Evolutionary conservation across 2,888 invertebrate genomes (phyloP).

Genomic region (Stenolophus ochropezus): DNA sequence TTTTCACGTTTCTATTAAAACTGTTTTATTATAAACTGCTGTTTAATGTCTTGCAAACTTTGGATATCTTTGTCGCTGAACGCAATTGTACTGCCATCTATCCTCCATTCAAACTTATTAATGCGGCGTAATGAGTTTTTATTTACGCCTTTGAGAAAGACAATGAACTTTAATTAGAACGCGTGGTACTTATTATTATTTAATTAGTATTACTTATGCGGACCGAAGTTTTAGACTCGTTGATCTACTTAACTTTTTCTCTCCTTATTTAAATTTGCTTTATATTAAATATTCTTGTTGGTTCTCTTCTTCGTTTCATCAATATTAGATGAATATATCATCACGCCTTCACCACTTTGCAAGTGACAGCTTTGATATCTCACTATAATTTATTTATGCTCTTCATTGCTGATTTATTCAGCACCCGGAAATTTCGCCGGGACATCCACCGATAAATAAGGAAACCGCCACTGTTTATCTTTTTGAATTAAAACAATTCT

Average conservation of each 20-base stretch:
- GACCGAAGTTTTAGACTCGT: not conserved
- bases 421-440: not conserved
- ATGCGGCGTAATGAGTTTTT: slow-evolving; percentile 17
- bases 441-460: not conserved
- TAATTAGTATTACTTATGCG: slow-evolving; percentile 22
- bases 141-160: slow-evolving; percentile 17
- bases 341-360: not conserved
- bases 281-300: not conserved
- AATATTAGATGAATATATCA: slow-evolving; percentile 25
- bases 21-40: slow-evolving; percentile 37
- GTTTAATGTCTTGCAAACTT: slow-evolving; percentile 41
- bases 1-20: slow-evolving; percentile 34
- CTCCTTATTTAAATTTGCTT: not conserved
- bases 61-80: slow-evolving; percentile 27
- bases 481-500: not conserved
- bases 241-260: not conserved
- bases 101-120: slow-evolving; percentile 24
- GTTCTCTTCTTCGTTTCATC: slow-evolving; percentile 9
- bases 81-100: not conserved
- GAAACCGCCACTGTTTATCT: not conserved
- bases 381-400: not conserved
- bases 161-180: slow-evolving; percentile 22
- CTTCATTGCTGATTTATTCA: slow-evolving; percentile 5
- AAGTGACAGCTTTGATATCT: not conserved
- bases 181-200: slow-evolving; percentile 24